phyloP scores from a whole-genome alignment of 2,113 vertebrate genomes.

The Amphilophus citrinellus region DNA sequence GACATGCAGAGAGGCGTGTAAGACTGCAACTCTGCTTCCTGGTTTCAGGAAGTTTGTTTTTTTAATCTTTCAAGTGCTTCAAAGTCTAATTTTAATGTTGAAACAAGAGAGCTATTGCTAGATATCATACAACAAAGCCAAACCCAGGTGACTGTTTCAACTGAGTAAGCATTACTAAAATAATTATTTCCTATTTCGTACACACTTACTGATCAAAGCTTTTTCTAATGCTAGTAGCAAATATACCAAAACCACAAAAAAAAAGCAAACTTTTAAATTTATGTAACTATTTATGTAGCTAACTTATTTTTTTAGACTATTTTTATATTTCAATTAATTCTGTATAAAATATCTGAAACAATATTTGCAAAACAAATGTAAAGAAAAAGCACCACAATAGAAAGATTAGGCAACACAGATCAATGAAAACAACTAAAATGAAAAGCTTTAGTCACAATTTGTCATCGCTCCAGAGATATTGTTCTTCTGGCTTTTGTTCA shows the following conservation, averaged over 20 bases:
- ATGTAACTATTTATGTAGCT: neutral
- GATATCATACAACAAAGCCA: neutral
- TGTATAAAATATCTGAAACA: too few relatives aligned
- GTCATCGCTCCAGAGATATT: neutral
- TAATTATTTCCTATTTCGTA: too few relatives aligned
- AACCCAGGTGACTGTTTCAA: neutral
- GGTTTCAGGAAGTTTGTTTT: too few relatives aligned
- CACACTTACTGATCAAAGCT: neutral
- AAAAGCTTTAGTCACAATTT: neutral
- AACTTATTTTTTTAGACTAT: neutral
- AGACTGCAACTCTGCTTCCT: too few relatives aligned
- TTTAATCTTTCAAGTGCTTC: too few relatives aligned
- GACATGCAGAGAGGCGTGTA: too few relatives aligned
- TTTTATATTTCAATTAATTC: neutral
- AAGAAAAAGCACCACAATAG: neutral
- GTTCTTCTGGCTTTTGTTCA: neutral
- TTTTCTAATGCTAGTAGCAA: neutral
- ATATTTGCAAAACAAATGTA: neutral
- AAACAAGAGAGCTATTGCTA: neutral
- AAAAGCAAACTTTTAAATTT: neutral
- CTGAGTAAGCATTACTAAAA: too few relatives aligned
- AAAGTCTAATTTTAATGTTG: too few relatives aligned
- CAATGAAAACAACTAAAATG: neutral
- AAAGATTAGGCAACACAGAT: neutral
- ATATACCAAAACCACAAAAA: neutral